A percentile compares a stretch with the other conserved stretches of the same genome.
phyloP scores from a whole-genome alignment of 2,113 vertebrate genomes.

The Chaetodon trifascialis region DNA sequence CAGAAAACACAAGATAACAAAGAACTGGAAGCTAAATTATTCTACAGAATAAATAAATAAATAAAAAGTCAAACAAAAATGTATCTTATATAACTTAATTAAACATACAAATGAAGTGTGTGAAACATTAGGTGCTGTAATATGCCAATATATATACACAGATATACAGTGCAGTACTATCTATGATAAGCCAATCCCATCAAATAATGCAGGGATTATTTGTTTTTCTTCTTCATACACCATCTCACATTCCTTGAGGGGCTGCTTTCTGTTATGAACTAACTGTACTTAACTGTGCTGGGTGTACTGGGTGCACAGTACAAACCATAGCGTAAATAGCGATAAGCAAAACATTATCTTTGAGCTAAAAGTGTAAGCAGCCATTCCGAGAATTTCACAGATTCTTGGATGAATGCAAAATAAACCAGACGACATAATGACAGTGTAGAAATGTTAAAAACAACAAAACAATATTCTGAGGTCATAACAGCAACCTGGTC shows the following conservation, averaged over 20 bases:
- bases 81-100: background rate
- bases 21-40: background rate
- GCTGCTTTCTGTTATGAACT: conserved; percentile 13
- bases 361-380: conserved; percentile 43
- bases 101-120: background rate
- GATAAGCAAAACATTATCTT: conserved; percentile 42
- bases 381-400: conserved; percentile 43
- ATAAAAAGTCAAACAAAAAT: background rate
- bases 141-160: background rate
- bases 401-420: conserved; percentile 54
- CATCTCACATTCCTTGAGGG: background rate
- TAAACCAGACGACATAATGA: conserved; percentile 65
- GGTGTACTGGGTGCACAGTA: background rate
- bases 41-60: background rate
- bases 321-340: conserved; percentile 36
- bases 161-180: background rate
- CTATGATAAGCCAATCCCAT: background rate
- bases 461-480: conserved; percentile 69
- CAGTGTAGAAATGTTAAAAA: conserved; percentile 57
- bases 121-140: background rate
- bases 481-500: conserved; percentile 74
- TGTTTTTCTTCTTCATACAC: background rate
- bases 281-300: background rate
- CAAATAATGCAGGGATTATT: background rate
- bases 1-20: background rate